Base-by-base conservation (phyloP, 2,888 invertebrate genomes). In the Calameuta filiformis region DNA sequence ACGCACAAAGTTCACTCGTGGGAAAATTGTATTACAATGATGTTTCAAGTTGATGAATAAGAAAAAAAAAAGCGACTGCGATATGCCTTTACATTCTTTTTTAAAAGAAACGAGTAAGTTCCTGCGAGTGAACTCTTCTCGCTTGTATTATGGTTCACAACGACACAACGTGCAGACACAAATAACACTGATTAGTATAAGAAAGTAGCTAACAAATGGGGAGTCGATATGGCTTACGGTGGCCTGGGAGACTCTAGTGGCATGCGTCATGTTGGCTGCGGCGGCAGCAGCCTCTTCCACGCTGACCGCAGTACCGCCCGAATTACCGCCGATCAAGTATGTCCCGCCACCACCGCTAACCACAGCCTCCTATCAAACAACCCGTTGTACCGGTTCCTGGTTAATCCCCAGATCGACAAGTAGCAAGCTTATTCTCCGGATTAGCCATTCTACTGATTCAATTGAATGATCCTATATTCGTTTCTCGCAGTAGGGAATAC, bases 161-260 rank as follows among this genome's bases (percentile, higher is more conserved):
- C 81, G 77, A 79, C 37, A 56, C 37, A 56, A 77, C 84, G 83
- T 85, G 85, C 84, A 80, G 77, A 83, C 77, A 56, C 56, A 82
- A 76, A 82, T 79, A 81, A 79, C 73, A 84, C 34, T 75, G 79
- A 83, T 85, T 85, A 85, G 81, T 87, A 84, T 77, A 85, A 83
- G 83, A 87, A 85, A 85, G 82, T 87, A 88, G 88, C 88, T 87
- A 89, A 88, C 86, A 90, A 90, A 89, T 85, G 86, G 88, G 87
- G 87, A 89, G 86, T 89, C 87, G 86, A 84, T 87, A 88, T 86
- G 85, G 93, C 95, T 95, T 95, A 97, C 98, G 92, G 98, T 98
- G 92, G 98, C 98, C 91, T 97, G 96, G 90, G 96, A 97, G 90
- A 96, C 96, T 92, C 96, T 94, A 91, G 95, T 97, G 88, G 96